Base-by-base conservation (phyloP, 2,888 invertebrate genomes). In the Petrolisthes manimaculis region DNA sequence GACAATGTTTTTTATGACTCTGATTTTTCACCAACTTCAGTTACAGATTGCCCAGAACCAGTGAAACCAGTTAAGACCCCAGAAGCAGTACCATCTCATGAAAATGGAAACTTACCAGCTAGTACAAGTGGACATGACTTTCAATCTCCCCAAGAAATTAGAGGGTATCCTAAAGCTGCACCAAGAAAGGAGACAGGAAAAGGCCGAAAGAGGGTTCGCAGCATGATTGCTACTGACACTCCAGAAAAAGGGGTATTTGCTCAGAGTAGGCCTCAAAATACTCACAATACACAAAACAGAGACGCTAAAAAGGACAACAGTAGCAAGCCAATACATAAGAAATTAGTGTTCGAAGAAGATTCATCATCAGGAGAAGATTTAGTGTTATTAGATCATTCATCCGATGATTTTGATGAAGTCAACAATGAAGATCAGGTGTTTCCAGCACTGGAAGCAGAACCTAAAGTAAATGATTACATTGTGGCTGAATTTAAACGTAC, bases 21-120 rank as follows among this genome's bases (percentile, higher is more conserved):
- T 24, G 86, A 86, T 81, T 86, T 86, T 55, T 51, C 86, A 53
- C 81, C 69, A 24, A 86, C 71, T 82, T 54, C 14, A 55, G 54
- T 80, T 24, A 80, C 55, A 54, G 67, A 53, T 55, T 21, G 24
- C 61, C 61, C 79, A 78, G 79, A 85, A 12, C 37, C 61, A 24
- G 9, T 79, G 18, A 56, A 18, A 18, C 56, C n/a, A 24, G 78
- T 67, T 37, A 18, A 21, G 79, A 79, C n/a, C 53, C 56, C 69
- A 78, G 79, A 56, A 79, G 14, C 85, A 56, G 85, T 21, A 51
- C 69, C 67, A 79, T 79, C 67, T 84, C 37, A 51, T 75, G 84
- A 84, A 84, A 54, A 12, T 9, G 84, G 21, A 55, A 77, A 37
- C 37, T 37, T 77, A 51, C 37, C 77, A 77, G n/a, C 61, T 77